Conservation (phyloP, 2,113 vertebrate species). For the Tachuris rubrigastra region DNA sequence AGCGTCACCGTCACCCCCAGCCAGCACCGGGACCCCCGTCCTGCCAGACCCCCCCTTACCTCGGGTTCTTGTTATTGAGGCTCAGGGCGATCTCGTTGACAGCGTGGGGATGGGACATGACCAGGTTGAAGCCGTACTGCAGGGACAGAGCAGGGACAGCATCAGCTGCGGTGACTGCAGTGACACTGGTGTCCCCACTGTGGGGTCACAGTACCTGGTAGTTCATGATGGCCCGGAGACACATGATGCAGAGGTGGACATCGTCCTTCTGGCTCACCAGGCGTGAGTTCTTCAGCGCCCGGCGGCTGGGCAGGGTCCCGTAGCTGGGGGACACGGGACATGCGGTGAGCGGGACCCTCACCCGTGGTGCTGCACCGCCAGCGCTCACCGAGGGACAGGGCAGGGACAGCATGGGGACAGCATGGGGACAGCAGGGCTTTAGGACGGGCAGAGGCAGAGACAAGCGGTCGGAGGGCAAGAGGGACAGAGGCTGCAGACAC, state of each 20-base stretch:
- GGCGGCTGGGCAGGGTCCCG: conserved; percentile 84
- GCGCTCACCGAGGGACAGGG: not conserved
- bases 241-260: conserved; percentile 97
- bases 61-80: conserved; percentile 96
- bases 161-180: accelerated
- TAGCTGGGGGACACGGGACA: conserved; percentile 72
- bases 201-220: conserved; percentile 82
- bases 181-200: accelerated
- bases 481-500: not conserved
- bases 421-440: not conserved
- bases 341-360: not conserved
- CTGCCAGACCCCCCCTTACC: conserved; percentile 71
- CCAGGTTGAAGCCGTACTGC: conserved; percentile 97
- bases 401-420: not conserved
- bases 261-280: conserved; percentile 98
- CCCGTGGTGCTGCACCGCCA: not conserved
- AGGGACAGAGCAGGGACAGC: accelerated
- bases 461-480: not conserved
- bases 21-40: accelerated
- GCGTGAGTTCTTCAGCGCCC: conserved; percentile 93
- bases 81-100: conserved; percentile 98
- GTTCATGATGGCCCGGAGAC: conserved; percentile 97
- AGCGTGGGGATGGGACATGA: conserved; percentile 95
- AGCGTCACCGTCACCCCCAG: not conserved
- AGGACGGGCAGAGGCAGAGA: not conserved